Conservation (phyloP, 2,797 vertebrate species). For the Malurus leucopterus region DNA sequence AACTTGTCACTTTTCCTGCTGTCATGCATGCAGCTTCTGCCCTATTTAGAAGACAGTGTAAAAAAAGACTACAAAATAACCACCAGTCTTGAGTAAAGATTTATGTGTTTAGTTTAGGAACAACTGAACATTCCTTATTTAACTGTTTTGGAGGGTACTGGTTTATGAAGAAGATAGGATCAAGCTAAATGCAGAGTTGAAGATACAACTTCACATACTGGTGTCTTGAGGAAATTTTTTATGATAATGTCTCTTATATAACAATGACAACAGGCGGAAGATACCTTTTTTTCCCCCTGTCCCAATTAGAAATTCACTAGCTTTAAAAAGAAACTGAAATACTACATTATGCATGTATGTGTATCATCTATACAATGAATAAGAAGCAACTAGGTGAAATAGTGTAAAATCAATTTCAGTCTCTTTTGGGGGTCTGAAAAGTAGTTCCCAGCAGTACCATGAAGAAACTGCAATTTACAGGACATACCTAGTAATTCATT, state of each 20-base stretch:
- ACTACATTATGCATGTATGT: rapidly evolving
- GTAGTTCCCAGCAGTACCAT: neutral
- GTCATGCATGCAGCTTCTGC: conserved; percentile 8
- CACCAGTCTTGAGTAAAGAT: neutral
- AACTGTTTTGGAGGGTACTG: neutral
- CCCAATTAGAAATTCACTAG: neutral
- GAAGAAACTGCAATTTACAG: neutral
- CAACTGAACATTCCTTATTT: neutral
- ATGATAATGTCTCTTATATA: neutral
- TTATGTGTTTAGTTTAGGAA: neutral
- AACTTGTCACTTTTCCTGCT: conserved; percentile 29
- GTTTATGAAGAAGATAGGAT: neutral
- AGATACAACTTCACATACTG: neutral
- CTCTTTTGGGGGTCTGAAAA: neutral
- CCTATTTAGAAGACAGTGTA: conserved; percentile 6
- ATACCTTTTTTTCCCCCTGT: neutral
- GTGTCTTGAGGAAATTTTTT: neutral
- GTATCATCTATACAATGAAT: neutral
- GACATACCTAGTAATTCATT: neutral
- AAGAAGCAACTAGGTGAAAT: neutral
- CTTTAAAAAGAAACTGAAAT: neutral
- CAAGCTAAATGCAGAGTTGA: neutral
- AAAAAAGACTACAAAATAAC: conserved; percentile 3
- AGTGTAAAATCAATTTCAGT: neutral
- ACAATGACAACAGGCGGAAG: neutral